Percentiles rank a stretch among this genome's conserved stretches.
phyloP scores from a whole-genome alignment of 2,797 vertebrate species.

The Cebuella pygmaea region DNA sequence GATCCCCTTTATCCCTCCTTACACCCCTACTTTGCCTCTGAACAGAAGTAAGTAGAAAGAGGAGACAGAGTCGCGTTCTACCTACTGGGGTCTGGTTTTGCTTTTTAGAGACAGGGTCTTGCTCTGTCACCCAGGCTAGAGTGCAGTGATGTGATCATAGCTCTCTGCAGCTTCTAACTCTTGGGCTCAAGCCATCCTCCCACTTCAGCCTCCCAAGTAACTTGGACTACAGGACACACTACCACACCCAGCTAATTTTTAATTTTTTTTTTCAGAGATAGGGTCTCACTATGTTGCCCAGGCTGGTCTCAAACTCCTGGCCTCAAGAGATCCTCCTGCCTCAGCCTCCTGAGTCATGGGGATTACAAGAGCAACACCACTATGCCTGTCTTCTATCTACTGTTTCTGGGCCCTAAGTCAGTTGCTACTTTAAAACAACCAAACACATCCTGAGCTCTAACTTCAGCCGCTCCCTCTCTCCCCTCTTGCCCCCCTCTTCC shows the following conservation, averaged over 20 bases:
- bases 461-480: not conserved
- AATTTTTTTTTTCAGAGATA: not conserved
- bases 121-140: not conserved
- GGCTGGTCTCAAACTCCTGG: not conserved
- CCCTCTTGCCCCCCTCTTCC: not conserved
- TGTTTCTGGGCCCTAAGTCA: not conserved
- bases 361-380: not conserved
- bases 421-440: not conserved
- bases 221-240: not conserved
- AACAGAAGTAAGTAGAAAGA: not conserved
- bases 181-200: not conserved
- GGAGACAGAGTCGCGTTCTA: not conserved
- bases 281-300: not conserved
- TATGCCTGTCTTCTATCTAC: not conserved
- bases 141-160: not conserved
- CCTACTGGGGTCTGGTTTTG: not conserved
- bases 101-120: not conserved
- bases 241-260: not conserved
- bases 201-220: not conserved
- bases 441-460: not conserved
- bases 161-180: not conserved
- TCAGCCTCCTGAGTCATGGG: not conserved
- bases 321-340: not conserved
- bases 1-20: not conserved
- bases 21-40: not conserved